Conservation (phyloP, 1,140 invertebrate genomes). For the Cydia pomonella region DNA sequence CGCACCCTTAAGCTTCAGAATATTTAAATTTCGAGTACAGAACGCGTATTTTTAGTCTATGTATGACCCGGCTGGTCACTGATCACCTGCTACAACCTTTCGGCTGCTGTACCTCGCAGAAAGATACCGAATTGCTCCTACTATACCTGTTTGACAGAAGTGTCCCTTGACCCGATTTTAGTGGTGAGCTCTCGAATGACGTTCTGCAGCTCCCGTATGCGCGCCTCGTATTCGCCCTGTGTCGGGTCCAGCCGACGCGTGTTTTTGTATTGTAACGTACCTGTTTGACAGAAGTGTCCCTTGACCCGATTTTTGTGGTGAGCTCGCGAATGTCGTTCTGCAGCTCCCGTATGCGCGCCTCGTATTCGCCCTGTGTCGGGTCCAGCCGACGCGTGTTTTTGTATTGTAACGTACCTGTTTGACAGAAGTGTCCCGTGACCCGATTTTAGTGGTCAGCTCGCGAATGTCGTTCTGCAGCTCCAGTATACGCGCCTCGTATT, state of each 20-base stretch:
- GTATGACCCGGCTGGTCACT: too few species aligned
- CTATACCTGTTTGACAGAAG: too few species aligned
- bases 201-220: slow-evolving; percentile 91
- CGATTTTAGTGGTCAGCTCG: slow-evolving; percentile 86
- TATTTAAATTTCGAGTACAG: too few species aligned
- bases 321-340: slow-evolving; percentile 92
- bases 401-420: too few species aligned
- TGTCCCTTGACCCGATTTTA: slow-evolving; percentile 82
- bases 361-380: slow-evolving; percentile 93
- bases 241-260: slow-evolving; percentile 89
- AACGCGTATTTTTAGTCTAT: too few species aligned
- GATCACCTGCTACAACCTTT: too few species aligned
- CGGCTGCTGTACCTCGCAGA: too few species aligned
- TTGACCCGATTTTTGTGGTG: slow-evolving; percentile 84
- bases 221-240: slow-evolving; percentile 94
- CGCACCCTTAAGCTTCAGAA: too few species aligned
- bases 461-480: slow-evolving; percentile 94
- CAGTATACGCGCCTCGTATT: slow-evolving; percentile 92
- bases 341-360: slow-evolving; percentile 91
- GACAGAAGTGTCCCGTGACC: slow-evolving; percentile 81
- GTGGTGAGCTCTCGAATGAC: slow-evolving; percentile 89
- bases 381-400: too few species aligned
- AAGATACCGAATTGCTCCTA: too few species aligned
- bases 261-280: slow-evolving; percentile 42
- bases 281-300: slow-evolving; percentile 83